Base-by-base conservation (phyloP, 2,888 invertebrate genomes). In the Leptopilina myrica region DNA sequence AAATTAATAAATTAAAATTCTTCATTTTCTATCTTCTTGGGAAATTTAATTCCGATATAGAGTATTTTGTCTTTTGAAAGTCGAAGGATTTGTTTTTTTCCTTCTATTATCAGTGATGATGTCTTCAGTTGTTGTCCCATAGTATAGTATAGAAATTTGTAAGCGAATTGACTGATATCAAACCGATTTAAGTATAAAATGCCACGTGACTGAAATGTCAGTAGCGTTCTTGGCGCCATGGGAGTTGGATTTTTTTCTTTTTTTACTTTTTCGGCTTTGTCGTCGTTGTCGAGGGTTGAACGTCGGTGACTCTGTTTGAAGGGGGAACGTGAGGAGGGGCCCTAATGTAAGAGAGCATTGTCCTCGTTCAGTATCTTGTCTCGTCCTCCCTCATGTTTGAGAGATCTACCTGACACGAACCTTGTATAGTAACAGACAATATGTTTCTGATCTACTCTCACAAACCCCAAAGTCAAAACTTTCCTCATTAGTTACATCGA, bases 171-270 rank as follows among this genome's bases (percentile, higher is more conserved):
- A 73, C 73, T 56, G 56, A 73, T 73, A 20, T 73, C 4, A 53
- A 53, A 77, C 64, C 77, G 53, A 79, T 76, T 76, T n/a, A n/a
- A 56, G 8, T 14, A 20, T 20, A 56, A 83, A 85, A 85, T 84
- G 81, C 86, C 85, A 86, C 81, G 83, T 85, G 85, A 85, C 79
- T 79, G 79, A 85, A 86, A 86, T 86, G 83, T 84, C 84, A 85
- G 84, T 76, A 53, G 69, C 77, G 80, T 82, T 82, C 78, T 84
- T 82, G 84, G 81, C 82, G 82, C 80, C 81, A 79, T 69, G 64
- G 80, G 77, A 46, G 78, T 75, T 66, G 59, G 8, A 8, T 62
- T 62, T 62, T 62, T 49, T 49, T 49, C 6, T 8, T 43, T 78
- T 53, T 20, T n/a, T 53, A 79, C 15, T 46, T 8, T 46, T 15